Percentiles rank a stretch among this genome's conserved stretches.
phyloP scores from a whole-genome alignment of 1,140 invertebrate species.

The Philopotamus ludificatus region DNA sequence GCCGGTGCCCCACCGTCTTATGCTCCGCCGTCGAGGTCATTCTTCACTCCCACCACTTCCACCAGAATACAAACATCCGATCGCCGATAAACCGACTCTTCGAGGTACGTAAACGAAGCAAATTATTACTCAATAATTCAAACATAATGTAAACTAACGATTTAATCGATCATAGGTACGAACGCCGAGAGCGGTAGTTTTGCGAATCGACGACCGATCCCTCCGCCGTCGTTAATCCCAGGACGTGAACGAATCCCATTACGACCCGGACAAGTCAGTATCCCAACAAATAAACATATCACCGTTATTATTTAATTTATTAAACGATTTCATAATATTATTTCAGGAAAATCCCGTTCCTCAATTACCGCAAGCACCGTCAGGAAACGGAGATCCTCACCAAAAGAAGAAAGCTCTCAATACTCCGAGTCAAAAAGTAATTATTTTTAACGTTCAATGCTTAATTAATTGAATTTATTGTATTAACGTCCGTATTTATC shows the following conservation, averaged over 20 bases:
- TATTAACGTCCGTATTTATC: constrained; percentile 32
- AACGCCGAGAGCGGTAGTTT: constrained; percentile 62
- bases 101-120: constrained; percentile 66
- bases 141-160: no score
- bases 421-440: constrained; percentile 64
- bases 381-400: constrained; percentile 47
- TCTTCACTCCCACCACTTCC: constrained; percentile 78
- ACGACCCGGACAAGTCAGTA: constrained; percentile 61
- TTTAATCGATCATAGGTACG: no score
- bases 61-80: constrained; percentile 75
- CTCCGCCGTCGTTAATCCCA: constrained; percentile 72
- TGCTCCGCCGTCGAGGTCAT: constrained; percentile 71
- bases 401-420: constrained; percentile 70
- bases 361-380: constrained; percentile 52
- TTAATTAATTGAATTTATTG: constrained; percentile 7
- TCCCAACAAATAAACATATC: no score
- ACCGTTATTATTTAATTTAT: no score
- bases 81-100: constrained; percentile 79
- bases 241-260: constrained; percentile 78
- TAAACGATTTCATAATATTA: no score
- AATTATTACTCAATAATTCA: no score
- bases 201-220: constrained; percentile 67
- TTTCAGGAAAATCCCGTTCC: constrained; percentile 54
- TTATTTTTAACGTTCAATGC: constrained; percentile 4
- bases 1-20: constrained; percentile 72